phyloP scores from a whole-genome alignment of 2,113 vertebrate species.

The Vimba vimba region DNA sequence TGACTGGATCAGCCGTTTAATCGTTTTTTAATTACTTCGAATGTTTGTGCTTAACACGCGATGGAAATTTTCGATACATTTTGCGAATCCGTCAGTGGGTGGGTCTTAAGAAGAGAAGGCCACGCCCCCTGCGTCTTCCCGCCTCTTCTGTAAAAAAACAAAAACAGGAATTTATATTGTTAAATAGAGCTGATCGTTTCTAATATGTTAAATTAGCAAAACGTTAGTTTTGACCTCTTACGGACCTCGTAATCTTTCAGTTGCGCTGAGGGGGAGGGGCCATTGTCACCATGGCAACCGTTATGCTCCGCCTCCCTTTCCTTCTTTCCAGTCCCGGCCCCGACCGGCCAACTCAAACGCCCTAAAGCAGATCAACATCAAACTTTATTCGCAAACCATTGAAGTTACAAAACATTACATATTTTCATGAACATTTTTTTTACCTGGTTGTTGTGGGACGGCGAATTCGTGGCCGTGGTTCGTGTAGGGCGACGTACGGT shows the following conservation, averaged over 20 bases:
- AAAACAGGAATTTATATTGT: background rate
- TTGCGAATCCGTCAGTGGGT: constrained; percentile 13
- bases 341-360: background rate
- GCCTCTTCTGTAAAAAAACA: constrained; percentile 26
- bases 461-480: constrained; percentile 49
- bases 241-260: constrained; percentile 53
- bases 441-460: constrained; percentile 58
- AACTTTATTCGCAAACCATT: background rate
- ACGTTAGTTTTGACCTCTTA: background rate
- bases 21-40: background rate
- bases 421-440: background rate
- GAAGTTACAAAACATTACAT: background rate
- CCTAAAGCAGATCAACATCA: constrained; percentile 30
- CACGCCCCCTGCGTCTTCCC: constrained; percentile 24
- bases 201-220: background rate
- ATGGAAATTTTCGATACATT: background rate
- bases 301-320: constrained; percentile 49
- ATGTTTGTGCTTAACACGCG: background rate
- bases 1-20: background rate
- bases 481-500: constrained; percentile 18
- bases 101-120: constrained; percentile 31
- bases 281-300: background rate
- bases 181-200: background rate
- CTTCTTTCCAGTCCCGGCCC: constrained; percentile 44
- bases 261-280: constrained; percentile 24